Percentiles rank a stretch among this genome's conserved stretches.
Conservation (phyloP, 37 sponge, comb jelly and placozoan species). For the Axinella damicornis region DNA sequence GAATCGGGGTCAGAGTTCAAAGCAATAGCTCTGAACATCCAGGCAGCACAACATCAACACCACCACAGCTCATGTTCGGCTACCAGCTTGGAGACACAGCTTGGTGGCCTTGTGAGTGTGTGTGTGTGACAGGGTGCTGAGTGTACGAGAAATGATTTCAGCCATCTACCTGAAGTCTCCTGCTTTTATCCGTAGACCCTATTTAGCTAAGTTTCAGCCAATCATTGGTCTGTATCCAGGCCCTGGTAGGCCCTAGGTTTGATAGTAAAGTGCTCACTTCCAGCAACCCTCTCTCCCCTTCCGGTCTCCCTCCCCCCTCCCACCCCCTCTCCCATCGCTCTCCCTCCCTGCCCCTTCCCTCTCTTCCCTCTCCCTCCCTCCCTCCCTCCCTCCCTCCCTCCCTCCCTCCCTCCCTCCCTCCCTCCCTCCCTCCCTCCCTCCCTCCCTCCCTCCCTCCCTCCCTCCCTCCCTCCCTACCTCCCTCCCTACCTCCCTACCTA, state of each 20-base stretch:
- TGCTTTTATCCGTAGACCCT: too few relatives aligned
- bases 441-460: neutral
- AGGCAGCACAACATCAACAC: neutral
- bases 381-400: neutral
- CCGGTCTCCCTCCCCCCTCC: too few relatives aligned
- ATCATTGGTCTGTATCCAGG: too few relatives aligned
- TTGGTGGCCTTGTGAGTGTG: neutral
- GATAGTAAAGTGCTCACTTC: too few relatives aligned
- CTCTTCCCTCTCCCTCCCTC: neutral
- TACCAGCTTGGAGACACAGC: neutral
- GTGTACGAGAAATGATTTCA: slow-evolving; percentile 6
- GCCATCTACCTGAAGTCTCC: slow-evolving; percentile 18
- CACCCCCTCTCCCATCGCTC: too few relatives aligned
- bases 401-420: neutral
- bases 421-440: neutral
- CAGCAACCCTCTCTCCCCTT: too few relatives aligned
- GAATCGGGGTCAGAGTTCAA: neutral
- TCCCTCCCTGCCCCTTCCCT: too few relatives aligned
- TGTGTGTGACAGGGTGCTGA: neutral
- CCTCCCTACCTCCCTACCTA: too few relatives aligned
- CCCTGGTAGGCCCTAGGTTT: too few relatives aligned
- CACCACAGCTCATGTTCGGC: neutral
- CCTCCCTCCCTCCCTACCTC: too few relatives aligned
- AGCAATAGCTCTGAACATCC: too few relatives aligned
- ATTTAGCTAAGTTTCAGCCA: too few relatives aligned